Evolutionary conservation across 1,140 invertebrate genomes (phyloP), one percentile per base, ranked within the genome.

Genomic region (Monomorium pharaonis): DNA sequence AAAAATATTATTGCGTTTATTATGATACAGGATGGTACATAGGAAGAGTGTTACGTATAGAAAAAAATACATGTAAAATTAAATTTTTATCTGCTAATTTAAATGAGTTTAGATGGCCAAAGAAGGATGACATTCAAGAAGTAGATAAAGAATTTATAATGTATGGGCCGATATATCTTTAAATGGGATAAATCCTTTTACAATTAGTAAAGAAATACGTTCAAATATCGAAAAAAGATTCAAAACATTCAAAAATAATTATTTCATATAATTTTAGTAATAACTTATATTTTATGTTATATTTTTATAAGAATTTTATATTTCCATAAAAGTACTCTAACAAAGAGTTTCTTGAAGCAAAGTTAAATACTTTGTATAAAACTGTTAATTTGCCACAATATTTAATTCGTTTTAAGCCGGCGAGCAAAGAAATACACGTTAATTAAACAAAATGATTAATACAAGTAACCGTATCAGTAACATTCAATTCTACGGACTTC

Each of bases 1-100:
- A 69, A 42, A 69, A 69, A 69, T 69, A 47, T 69, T 67, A 69
- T 7, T 70, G 3, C 30, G 16, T 70, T 49, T 70, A 47, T 70
- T 70, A 70, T 49, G 67, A 70, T 30, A 30, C 16, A 42, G 21
- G 42, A 16, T 69, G 42, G 21, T 47, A 47, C 14, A 44, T 47
- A 44, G 21, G n/a, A 27, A 27, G 42, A 4, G 6, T 44, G 6
- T 16, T 69, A 44, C 33, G 33, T 33, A 7, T 47, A 16, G 42
- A 44, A 27, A 1, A 69, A 69, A 24, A 44, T 16, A 9, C 1
- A 42, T 47, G 21, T 47, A 16, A 47, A 47, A 47, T 69, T 47
- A 65, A 65, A 65, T 42, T 65, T 67, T 24, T 67, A 24, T 42
- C 5, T 21, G n/a, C 10, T 14, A 44, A 67, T n/a, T 67, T 67